Evolutionary conservation across 2,797 vertebrate genomes (phyloP), one percentile per base, ranked within the genome.

Genomic region (Coendou prehensilis): DNA sequence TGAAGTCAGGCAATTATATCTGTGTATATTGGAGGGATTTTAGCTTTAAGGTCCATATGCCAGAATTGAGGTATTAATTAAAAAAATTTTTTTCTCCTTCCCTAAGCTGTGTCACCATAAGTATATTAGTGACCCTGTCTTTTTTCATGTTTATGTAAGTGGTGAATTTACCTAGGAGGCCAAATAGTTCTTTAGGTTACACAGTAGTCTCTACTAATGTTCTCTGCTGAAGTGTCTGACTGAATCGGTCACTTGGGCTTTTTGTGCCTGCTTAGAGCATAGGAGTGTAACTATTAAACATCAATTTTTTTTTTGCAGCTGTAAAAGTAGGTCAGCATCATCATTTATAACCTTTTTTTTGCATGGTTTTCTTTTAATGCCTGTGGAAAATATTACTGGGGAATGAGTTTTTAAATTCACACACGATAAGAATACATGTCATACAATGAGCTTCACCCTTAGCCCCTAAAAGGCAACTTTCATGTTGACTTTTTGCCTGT

Each of bases 11-110:
- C 71, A 95, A 26, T 37, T 50, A 4, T 56, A 17, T 82, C 83
- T 84, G 30, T 80, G 18, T 92, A n/a, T 61, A 76, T 41, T 78
- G 57, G 76, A 85, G 50, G 28, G 18, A 79, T 87, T 76, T 88
- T 86, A 84, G 57, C 61, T 86, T 96, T 84, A n/a, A 79, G 45
- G 96, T 88, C 96, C 78, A 87, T 64, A 71, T 18, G 22, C 63
- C 63, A 59, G 37, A 45, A 26, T 57, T 71, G 78, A 96, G 61
- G 18, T 89, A 54, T 23, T 83, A 71, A 80, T 76, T 93, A 75
- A 57, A 87, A 45, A 67, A 30, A 2, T 22, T 73, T 13, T 6
- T 73, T 13, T 6, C 13, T 30, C 17, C 3, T 89, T 61, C 30
- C 69, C 11, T 26, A 64, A 56, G 75, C 63, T 88, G 13, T 82